These are phyloP conservation scores for Sminthurinus signatus DNA, from an alignment of 1,140 invertebrate species.

Conservation along the genomic window DNA sequence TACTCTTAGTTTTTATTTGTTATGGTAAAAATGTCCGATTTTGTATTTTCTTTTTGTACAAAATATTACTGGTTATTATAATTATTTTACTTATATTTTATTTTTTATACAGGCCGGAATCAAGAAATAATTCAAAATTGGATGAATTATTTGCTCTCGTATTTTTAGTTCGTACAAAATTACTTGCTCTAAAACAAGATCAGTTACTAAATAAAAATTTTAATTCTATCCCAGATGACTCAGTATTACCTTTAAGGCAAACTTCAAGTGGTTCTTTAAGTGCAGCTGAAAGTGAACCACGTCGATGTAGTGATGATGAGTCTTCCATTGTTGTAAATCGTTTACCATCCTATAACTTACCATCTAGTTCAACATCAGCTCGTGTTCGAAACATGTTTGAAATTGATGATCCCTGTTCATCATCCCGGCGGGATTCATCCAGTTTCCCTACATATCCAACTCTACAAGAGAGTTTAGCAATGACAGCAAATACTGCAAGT, in stretches of 20 bases:
- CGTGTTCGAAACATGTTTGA: slow-evolving; percentile 4
- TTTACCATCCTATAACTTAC: not conserved
- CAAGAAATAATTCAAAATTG: slow-evolving; percentile 32
- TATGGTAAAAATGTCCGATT: too few species aligned
- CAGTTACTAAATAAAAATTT: slow-evolving; percentile 5
- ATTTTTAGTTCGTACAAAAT: slow-evolving; percentile 31
- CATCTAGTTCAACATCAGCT: not conserved
- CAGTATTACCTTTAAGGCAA: too few species aligned
- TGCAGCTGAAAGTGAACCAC: too few species aligned
- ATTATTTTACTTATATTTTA: not conserved
- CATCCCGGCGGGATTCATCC: not conserved
- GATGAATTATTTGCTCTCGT: slow-evolving; percentile 38
- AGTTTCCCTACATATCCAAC: too few species aligned
- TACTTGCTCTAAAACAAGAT: slow-evolving; percentile 26
- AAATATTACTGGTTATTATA: too few species aligned
- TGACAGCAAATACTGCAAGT: too few species aligned
- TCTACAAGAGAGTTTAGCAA: too few species aligned
- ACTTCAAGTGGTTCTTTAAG: too few species aligned
- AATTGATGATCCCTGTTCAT: not conserved
- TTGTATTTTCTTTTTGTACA: too few species aligned
- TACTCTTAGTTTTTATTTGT: too few species aligned
- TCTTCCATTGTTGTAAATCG: not conserved
- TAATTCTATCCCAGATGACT: too few species aligned
- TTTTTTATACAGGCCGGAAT: slow-evolving; percentile 20
- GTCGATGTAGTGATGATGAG: too few species aligned